Evolutionary conservation across 2,888 invertebrate genomes (phyloP).

Genomic region (Mongoloraphidia duomilia): DNA sequence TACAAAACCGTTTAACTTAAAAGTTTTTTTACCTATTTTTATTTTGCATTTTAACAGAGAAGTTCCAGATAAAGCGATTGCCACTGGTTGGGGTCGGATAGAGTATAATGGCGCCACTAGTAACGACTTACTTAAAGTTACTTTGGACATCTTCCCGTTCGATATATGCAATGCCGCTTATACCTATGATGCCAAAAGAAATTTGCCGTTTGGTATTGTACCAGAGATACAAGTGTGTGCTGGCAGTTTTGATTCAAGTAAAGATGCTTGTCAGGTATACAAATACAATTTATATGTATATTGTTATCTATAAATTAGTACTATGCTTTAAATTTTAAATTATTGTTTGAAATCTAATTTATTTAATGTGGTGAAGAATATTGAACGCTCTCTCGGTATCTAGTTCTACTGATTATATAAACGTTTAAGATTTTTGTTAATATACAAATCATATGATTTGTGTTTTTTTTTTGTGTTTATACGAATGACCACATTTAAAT

Average conservation of each 20-base stretch:
- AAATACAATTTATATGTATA: background rate
- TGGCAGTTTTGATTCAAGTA: conserved; percentile 10
- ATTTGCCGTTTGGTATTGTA: conserved; percentile 13
- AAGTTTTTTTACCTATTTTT: conserved; percentile 1
- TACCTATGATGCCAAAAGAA: background rate
- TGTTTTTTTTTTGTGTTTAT: too few relatives aligned
- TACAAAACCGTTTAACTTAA: too few relatives aligned
- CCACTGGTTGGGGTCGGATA: conserved; percentile 17
- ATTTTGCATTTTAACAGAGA: too few relatives aligned
- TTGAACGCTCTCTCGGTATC: too few relatives aligned
- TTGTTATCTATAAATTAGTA: background rate
- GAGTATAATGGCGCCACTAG: conserved; percentile 11
- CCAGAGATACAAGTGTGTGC: conserved; percentile 19
- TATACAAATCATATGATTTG: too few relatives aligned
- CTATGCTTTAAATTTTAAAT: too few relatives aligned
- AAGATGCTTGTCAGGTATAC: conserved; percentile 20
- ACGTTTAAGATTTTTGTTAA: too few relatives aligned
- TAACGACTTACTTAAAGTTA: conserved; percentile 14
- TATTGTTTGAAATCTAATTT: too few relatives aligned
- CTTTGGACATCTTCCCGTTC: conserved; percentile 10
- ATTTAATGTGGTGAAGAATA: too few relatives aligned
- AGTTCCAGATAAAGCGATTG: conserved; percentile 4
- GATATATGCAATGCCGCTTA: conserved; percentile 12
- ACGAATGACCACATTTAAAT: too few relatives aligned
- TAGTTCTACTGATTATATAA: too few relatives aligned